Percentiles rank a stretch among this genome's conserved stretches.
phyloP scores from a whole-genome alignment of 2,113 vertebrate species.

The Charadrius vociferus region DNA sequence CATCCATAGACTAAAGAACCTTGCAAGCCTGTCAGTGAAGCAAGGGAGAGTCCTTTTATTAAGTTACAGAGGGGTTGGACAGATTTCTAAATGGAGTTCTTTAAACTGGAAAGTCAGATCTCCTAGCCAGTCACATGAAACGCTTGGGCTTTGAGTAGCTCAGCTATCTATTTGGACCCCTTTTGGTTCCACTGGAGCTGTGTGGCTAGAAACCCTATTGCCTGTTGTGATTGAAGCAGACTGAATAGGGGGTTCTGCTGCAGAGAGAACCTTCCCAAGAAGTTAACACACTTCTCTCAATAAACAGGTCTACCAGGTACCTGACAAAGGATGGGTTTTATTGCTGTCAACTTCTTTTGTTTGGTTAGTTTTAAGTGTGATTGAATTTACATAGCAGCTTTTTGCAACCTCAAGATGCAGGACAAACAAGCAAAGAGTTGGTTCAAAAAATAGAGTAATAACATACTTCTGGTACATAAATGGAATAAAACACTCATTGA shows the following conservation, averaged over 20 bases:
- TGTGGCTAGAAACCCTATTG: background rate
- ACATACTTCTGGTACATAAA: background rate
- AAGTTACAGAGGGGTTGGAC: background rate
- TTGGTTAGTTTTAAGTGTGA: background rate
- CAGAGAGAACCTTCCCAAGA: background rate
- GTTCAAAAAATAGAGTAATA: background rate
- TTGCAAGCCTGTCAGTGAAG: background rate
- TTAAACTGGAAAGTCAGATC: background rate
- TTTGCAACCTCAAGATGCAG: background rate
- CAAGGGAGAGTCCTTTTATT: background rate
- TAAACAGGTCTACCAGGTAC: background rate
- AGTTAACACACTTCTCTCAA: background rate
- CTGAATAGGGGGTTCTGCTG: fast-evolving
- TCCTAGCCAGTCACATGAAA: background rate
- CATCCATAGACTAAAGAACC: background rate
- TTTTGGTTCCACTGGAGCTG: background rate
- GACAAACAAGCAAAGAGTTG: background rate
- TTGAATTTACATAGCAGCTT: background rate
- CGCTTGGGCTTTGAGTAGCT: background rate
- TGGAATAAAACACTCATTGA: background rate
- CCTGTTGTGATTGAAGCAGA: background rate
- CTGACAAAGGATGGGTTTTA: background rate
- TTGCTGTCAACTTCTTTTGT: background rate
- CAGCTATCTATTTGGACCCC: background rate
- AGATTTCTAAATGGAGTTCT: background rate